Evolutionary conservation across 2,888 invertebrate species (phyloP).

Genomic region (Geophilus truncorum): DNA sequence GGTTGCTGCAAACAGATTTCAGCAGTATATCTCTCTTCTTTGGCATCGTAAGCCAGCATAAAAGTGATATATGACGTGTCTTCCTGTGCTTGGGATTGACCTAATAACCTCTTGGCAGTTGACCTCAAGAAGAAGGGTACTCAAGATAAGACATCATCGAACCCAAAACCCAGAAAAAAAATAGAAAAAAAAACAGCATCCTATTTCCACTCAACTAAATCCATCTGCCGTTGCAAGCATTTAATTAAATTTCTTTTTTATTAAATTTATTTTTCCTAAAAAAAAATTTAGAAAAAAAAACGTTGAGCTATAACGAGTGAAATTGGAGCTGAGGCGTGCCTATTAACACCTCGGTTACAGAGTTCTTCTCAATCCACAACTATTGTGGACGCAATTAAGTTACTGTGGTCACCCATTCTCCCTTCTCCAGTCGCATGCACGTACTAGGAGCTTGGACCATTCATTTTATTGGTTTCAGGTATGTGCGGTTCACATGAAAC

Average conservation of each 20-base stretch:
- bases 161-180: not conserved
- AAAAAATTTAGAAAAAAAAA: too few species aligned
- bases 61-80: constrained; percentile 18
- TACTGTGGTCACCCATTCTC: constrained; percentile 23
- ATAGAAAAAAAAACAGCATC: not conserved
- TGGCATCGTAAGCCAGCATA: not conserved
- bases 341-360: constrained; percentile 2
- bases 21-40: constrained; percentile 10
- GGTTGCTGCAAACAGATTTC: not conserved
- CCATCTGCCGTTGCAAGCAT: too few species aligned
- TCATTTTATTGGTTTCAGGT: constrained; percentile 27
- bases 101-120: constrained; percentile 27
- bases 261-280: too few species aligned
- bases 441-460: not conserved
- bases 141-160: not conserved
- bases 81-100: constrained; percentile 15
- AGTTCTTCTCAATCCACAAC: not conserved
- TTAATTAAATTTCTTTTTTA: too few species aligned
- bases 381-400: constrained; percentile 21
- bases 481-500: constrained; percentile 24
- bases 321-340: not conserved
- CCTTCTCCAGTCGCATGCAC: not conserved
- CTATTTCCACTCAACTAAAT: too few species aligned
- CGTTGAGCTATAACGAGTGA: too few species aligned
- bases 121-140: not conserved